phyloP scores from a whole-genome alignment of 2,797 vertebrate genomes.

The Nyctalus aviator region DNA sequence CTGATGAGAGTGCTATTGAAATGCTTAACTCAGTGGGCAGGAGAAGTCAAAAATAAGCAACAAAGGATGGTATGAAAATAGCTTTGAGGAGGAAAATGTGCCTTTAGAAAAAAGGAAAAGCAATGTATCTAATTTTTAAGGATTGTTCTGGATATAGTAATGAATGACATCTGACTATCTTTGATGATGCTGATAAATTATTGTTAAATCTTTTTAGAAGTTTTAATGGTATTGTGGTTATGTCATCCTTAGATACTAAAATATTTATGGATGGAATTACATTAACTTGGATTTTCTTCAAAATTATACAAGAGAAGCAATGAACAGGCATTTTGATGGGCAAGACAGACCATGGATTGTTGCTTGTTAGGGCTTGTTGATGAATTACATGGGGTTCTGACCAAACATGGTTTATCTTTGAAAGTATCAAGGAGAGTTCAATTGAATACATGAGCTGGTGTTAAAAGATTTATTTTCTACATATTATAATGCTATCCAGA shows the following conservation, averaged over 20 bases:
- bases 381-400: neutral
- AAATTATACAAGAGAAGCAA: constrained; percentile 18
- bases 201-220: constrained; percentile 19
- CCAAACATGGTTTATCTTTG: neutral
- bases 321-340: neutral
- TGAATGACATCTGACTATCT: neutral
- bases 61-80: constrained; percentile 25
- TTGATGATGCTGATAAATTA: constrained; percentile 18
- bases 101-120: constrained; percentile 20
- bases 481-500: neutral
- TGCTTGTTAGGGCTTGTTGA: neutral
- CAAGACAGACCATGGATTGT: neutral
- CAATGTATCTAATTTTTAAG: constrained; percentile 17
- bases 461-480: constrained; percentile 48
- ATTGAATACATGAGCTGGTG: constrained; percentile 26
- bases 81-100: neutral
- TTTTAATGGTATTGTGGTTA: neutral
- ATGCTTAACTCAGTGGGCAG: neutral
- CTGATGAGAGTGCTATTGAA: neutral
- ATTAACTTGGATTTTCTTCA: constrained; percentile 51
- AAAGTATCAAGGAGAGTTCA: constrained; percentile 31
- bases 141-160: neutral
- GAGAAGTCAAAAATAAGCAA: constrained; percentile 34
- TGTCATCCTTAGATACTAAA: neutral
- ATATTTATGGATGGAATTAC: constrained; percentile 14